Base-by-base conservation (phyloP, 2,797 vertebrate species). In the Tolypeutes matacus region DNA sequence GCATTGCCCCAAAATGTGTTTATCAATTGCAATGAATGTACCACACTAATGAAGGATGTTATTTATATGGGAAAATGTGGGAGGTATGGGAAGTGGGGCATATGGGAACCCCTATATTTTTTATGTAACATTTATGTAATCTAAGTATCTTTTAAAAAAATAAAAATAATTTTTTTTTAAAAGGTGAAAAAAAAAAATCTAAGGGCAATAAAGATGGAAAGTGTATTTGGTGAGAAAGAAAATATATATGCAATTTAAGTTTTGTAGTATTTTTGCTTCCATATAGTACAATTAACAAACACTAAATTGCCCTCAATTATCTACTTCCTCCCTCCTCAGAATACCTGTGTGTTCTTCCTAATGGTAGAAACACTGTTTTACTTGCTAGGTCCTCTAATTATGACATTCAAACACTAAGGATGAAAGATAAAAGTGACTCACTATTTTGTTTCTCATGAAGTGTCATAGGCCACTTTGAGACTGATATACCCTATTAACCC, bases 381-480 rank as follows among this genome's bases (percentile, higher is more conserved):
- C 73, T 97, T 93, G 84, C 76, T 95, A 49, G 72, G 69, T 81
- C 86, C 73, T 96, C 77, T 97, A 96, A 97, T 97, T 96, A 91
- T 95, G 96, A 92, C 69, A 62, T 96, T 96, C 58, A 96, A 15
- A 80, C 97, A 88, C 51, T 77, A 95, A 92, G 39, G 91, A 88
- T 94, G 93, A 86, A 93, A 92, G 80, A 95, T 97, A 56, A 97
- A 97, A 97, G 83, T 91, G 70, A 88, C 80, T 97, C 93, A 95
- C 80, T 94, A 29, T 96, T 60, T 85, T 72, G 34, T 97, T 96
- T 88, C 93, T 96, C 73, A 23, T 89, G 80, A 93, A 39, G 29
- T 8, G 46, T 95, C 88, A 94, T 77, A 91, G 89, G 49, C 95
- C 91, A 97, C 4, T 95, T 58, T 96, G 67, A 96, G 92, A 95